Conservation (phyloP, 2,797 vertebrate genomes). For the Sebastes iracundus region DNA sequence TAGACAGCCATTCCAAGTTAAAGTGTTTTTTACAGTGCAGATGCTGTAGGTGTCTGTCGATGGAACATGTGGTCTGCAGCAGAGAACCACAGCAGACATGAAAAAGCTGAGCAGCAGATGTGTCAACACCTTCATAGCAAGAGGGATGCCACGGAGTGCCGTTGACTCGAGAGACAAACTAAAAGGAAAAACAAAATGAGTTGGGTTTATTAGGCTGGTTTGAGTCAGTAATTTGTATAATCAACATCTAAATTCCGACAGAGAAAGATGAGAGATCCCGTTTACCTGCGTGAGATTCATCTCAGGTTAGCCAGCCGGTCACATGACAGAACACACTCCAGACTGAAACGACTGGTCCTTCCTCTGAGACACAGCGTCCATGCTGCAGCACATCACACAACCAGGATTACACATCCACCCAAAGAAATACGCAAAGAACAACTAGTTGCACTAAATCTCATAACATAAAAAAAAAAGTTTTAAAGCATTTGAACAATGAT, state of each 20-base stretch:
- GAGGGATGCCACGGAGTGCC: background rate
- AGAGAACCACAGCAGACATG: background rate
- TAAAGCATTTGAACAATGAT: background rate
- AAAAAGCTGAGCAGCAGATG: background rate
- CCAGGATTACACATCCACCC: background rate
- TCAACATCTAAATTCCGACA: background rate
- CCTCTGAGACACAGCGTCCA: slow-evolving; percentile 65
- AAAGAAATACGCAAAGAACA: background rate
- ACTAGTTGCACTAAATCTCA: background rate
- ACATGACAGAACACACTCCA: slow-evolving; percentile 93
- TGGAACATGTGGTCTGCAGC: background rate
- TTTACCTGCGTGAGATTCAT: slow-evolving; percentile 33
- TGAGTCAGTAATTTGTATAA: background rate
- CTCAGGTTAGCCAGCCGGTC: slow-evolving; percentile 59
- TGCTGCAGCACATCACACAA: slow-evolving; percentile 55
- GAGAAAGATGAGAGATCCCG: background rate
- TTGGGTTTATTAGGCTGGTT: background rate
- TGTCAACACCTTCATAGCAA: background rate
- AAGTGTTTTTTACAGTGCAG: background rate
- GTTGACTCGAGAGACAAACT: background rate
- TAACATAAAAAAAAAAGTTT: background rate
- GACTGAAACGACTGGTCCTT: slow-evolving; percentile 83
- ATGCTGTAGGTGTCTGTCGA: background rate
- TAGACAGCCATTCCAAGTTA: background rate
- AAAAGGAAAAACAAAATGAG: background rate